Evolutionary conservation across 2,113 vertebrate species (phyloP), one percentile per base, ranked within the genome.

Genomic region (Ophiodon elongatus): DNA sequence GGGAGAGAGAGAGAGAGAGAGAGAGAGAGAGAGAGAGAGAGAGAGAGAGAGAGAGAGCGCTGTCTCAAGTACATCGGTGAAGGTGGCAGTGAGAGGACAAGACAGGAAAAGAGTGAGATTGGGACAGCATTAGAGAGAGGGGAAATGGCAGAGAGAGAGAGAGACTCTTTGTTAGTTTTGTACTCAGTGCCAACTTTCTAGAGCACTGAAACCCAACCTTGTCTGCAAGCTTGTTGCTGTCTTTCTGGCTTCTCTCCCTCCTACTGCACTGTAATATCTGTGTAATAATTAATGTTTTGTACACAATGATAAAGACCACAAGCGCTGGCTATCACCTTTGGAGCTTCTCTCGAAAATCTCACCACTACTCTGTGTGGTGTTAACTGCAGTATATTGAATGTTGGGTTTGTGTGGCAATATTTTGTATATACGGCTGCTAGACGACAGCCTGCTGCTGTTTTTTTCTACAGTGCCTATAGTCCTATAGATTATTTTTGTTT

Each of bases 31-130:
- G 77, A 47, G 45, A 19, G 50, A 72, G 73, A 62, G 23, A 37
- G 45, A 27, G 52, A 50, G 15, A 57, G 25, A 74, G 72, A 66
- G n/a, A 45, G 37, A 35, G 74, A 45, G n/a, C n/a, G 2, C 56
- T 64, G 75, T 71, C 87, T 83, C n/a, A 83, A 63, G 29, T 67
- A 52, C 4, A 8, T 79, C 67, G 81, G 66, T 71, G 66, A 69
- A 75, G 70, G 64, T 57, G 83, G 59, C 59, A 41, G 47, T n/a
- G 47, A 71, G 64, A 67, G 35, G 66, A 62, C 17, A 65, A 71
- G 67, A 71, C 43, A 79, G 21, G 59, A 41, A 82, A 45, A 68
- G 31, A 60, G 80, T n/a, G 47, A 73, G 47, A 67, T 57, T 37
- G 62, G 17, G 54, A 66, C 67, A 77, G 68, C 35, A 47, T 63